These are phyloP conservation scores for Melitaea cinxia DNA, from an alignment of 1,140 invertebrate species.

Conservation along the genomic window DNA sequence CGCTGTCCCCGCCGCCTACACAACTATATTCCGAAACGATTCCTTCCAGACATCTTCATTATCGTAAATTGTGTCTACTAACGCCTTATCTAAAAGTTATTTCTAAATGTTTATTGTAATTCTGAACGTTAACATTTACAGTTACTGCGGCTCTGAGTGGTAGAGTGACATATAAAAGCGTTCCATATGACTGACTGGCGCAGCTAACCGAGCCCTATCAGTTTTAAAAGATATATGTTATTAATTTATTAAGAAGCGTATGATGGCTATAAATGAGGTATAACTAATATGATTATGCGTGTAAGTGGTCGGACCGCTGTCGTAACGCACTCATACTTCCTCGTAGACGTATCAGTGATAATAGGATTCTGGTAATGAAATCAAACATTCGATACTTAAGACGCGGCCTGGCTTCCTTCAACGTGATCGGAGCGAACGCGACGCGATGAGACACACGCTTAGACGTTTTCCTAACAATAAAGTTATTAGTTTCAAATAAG, in stretches of 20 bases:
- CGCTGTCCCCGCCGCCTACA: too few relatives aligned
- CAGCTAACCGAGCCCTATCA: too few relatives aligned
- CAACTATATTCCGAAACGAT: not conserved
- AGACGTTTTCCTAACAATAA: not conserved
- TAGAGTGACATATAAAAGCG: too few relatives aligned
- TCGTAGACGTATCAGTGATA: not conserved
- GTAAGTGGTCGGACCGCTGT: not conserved
- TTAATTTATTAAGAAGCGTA: too few relatives aligned
- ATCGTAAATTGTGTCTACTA: too few relatives aligned
- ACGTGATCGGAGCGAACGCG: not conserved
- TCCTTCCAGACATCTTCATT: not conserved
- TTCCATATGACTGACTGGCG: too few relatives aligned
- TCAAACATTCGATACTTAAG: not conserved
- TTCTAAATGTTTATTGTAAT: too few relatives aligned
- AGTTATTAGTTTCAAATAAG: too few relatives aligned
- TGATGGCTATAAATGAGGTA: not conserved
- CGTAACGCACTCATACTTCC: not conserved
- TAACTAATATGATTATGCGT: not conserved
- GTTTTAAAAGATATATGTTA: too few relatives aligned
- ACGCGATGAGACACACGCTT: not conserved
- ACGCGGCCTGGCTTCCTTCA: not conserved
- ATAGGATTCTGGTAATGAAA: slow-evolving; percentile 4
- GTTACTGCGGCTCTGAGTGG: too few relatives aligned
- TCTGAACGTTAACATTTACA: too few relatives aligned
- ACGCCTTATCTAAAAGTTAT: too few relatives aligned